Evolutionary conservation across 2,888 invertebrate genomes (phyloP).

Genomic region (Andrena trimmerana): DNA sequence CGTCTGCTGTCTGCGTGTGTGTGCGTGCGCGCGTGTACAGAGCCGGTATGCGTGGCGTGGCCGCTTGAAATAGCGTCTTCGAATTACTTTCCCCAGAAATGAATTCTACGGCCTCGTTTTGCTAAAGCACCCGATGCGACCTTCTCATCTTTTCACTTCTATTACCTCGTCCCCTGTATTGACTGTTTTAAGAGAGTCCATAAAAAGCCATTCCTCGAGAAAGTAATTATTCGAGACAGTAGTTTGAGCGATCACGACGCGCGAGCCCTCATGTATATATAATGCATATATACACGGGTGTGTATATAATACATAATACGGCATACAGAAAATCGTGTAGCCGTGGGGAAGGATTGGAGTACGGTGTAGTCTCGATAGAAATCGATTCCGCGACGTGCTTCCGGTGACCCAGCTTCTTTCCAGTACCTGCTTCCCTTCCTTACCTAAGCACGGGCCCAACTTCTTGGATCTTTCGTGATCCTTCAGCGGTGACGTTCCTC

Average conservation of each 20-base stretch:
- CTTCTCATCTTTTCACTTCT: too few species aligned
- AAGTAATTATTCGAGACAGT: background rate
- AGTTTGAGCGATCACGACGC: background rate
- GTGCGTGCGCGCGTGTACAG: slow-evolving; percentile 13
- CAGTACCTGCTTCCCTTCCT: background rate
- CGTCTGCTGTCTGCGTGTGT: slow-evolving; percentile 42
- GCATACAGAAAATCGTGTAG: slow-evolving; percentile 34
- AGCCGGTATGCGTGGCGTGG: background rate
- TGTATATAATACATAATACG: slow-evolving; percentile 37
- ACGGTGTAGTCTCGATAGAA: slow-evolving; percentile 5
- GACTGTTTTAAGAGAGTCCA: too few species aligned
- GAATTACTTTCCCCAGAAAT: background rate
- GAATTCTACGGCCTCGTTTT: too few species aligned
- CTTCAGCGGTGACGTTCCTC: slow-evolving; percentile 3
- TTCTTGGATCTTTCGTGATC: slow-evolving; percentile 17
- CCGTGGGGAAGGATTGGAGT: slow-evolving; percentile 51
- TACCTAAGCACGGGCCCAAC: background rate
- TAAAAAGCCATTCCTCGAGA: background rate
- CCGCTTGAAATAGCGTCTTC: background rate
- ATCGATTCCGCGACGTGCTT: slow-evolving; percentile 23
- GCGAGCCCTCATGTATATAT: slow-evolving; percentile 1
- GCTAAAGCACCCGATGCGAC: too few species aligned
- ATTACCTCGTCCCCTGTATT: too few species aligned
- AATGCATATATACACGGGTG: slow-evolving; percentile 1
- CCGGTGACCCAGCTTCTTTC: background rate